Percentiles rank a stretch among this genome's conserved stretches.
These are phyloP conservation scores for Holothuria glaberrima DNA, from an alignment of 35 echinoderm and acorn worm genomes.

Conservation along the genomic window DNA sequence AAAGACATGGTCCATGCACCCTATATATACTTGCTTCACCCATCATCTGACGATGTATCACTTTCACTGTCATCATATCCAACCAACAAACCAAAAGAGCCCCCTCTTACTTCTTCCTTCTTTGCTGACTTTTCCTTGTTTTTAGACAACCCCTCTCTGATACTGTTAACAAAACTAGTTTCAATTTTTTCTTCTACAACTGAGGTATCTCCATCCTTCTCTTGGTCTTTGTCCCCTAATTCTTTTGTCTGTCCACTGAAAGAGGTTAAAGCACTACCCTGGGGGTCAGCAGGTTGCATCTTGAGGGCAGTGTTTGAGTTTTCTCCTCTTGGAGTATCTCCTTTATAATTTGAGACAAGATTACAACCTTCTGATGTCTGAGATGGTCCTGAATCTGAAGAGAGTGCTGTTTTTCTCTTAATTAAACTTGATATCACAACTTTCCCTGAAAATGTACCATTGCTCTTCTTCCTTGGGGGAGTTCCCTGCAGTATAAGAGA, in stretches of 20 bases:
- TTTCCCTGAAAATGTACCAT: background rate
- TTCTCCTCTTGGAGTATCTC: too few species aligned
- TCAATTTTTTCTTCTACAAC: background rate
- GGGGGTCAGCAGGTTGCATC: too few species aligned
- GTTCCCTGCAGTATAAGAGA: background rate
- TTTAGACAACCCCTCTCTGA: constrained; percentile 76
- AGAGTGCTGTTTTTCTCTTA: background rate
- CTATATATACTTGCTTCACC: background rate
- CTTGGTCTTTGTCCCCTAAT: background rate
- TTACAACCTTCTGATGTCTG: background rate
- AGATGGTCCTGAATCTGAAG: constrained; percentile 20
- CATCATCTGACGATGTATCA: constrained; percentile 8
- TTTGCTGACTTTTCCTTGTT: constrained; percentile 36
- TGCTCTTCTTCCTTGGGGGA: background rate
- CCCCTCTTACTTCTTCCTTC: constrained; percentile 20
- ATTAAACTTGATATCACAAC: background rate
- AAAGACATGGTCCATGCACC: too few species aligned
- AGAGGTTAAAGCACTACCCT: background rate
- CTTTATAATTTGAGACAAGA: background rate
- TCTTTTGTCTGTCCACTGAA: background rate
- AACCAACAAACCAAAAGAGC: constrained; percentile 66
- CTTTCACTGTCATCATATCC: constrained; percentile 74
- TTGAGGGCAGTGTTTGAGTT: too few species aligned
- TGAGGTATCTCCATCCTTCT: background rate
- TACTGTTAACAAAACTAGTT: constrained; percentile 39